Evolutionary conservation across 2,888 invertebrate genomes (phyloP).

Genomic region (Buathra laborator): DNA sequence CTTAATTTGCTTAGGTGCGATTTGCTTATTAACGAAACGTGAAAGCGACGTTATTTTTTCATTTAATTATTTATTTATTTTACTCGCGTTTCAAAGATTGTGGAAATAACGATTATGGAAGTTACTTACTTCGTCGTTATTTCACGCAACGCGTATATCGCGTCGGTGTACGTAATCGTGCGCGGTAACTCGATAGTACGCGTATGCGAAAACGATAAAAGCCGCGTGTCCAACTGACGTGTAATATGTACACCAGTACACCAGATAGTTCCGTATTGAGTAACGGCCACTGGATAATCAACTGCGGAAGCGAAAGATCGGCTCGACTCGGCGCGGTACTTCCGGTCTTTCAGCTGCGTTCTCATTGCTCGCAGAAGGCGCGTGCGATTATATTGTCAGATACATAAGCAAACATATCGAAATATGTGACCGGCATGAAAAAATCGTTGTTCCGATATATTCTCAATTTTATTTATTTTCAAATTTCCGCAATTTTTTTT

Average conservation of each 20-base stretch:
- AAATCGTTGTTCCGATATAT: not conserved
- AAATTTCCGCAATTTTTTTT: no score
- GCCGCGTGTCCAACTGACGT: not conserved
- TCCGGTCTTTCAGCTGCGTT: slow-evolving; percentile 23
- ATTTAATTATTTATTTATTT: no score
- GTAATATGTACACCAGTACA: slow-evolving; percentile 1
- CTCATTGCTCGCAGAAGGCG: slow-evolving; percentile 8
- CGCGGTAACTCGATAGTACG: slow-evolving; percentile 14
- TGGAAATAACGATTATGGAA: not conserved
- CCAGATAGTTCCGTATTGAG: slow-evolving; percentile 28
- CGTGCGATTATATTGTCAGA: slow-evolving; percentile 37
- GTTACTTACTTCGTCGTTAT: not conserved
- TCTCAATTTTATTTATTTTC: no score
- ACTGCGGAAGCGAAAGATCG: slow-evolving; percentile 38
- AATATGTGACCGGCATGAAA: not conserved
- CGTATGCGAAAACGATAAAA: slow-evolving; percentile 5
- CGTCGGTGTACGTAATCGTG: slow-evolving; percentile 7
- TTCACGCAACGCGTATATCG: not conserved
- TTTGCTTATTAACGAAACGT: no score
- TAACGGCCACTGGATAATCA: slow-evolving; percentile 41
- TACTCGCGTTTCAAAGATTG: not conserved
- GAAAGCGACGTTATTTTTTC: no score
- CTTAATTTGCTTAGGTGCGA: no score
- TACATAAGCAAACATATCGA: not conserved
- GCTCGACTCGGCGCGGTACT: slow-evolving; percentile 11